Base-by-base conservation (phyloP, 2,888 invertebrate genomes). In the Nematopogon swammerdamellus region DNA sequence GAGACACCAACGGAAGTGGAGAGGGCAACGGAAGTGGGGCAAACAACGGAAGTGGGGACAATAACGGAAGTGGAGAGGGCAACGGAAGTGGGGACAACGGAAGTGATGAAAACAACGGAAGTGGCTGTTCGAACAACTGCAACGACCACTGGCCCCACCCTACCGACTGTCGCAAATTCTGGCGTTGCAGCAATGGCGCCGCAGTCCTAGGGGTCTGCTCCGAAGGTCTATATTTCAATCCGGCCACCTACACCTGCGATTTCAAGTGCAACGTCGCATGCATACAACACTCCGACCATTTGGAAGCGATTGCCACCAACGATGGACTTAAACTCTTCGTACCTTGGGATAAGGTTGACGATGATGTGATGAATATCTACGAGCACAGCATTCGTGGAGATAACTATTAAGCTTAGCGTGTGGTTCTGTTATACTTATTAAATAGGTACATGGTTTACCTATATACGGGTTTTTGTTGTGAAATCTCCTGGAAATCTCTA, bases 191-290 rank as follows among this genome's bases (percentile, higher is more conserved):
- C 2, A 69, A 67, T 0, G 49, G 60, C 1, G 50, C 51, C 0
- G 56, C 63, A 1, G 57, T 62, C 16, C 25, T 72, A 19, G 58
- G 59, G 0, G 52, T 57, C 0, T 79, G 77, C 53, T 55, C 72
- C 1, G 68, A 70, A 57, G 77, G 77, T 17, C 60, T 79, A 3
- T 63, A 68, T 48, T 79, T 73, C 62, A 77, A 77, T 48, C 58
- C 57, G 0, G 54, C 30, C 0, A 67, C 65, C 0, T 55, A 53
- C 1, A 68, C 68, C 1, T 77, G 77, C 49, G 77, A 51, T 42
- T 47, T 51, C n/a, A 47, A 16, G 10, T 54, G 54, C 46, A 54
- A 54, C 29, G 52, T 52, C n/a, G 4, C 52, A 52, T 43, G 50
- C 49, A n/a, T n/a, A n/a, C 1, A 48, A 50, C 18, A n/a, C 25